phyloP scores from a whole-genome alignment of 1,140 invertebrate genomes.

The Chelonus insularis region DNA sequence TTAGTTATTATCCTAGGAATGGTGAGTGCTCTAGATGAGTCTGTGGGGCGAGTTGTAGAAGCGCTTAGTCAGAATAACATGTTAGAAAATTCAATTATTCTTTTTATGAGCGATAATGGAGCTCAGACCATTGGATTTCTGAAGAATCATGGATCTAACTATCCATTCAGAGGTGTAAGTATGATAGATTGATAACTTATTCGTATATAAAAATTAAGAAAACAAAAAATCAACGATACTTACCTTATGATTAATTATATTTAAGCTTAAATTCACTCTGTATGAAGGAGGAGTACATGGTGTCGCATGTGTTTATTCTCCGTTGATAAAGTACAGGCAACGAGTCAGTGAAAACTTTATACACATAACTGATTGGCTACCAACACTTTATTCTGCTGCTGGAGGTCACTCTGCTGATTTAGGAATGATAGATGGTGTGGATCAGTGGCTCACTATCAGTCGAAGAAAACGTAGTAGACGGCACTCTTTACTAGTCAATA shows the following conservation, averaged over 20 bases:
- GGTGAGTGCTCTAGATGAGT: slow-evolving; percentile 68
- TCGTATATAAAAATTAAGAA: too few species aligned
- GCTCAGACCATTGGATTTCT: slow-evolving; percentile 63
- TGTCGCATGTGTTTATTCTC: slow-evolving; percentile 79
- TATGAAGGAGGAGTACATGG: slow-evolving; percentile 86
- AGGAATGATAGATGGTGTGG: slow-evolving; percentile 52
- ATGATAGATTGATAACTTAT: too few species aligned
- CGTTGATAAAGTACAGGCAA: slow-evolving; percentile 64
- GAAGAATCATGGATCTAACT: slow-evolving; percentile 69
- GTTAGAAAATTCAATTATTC: slow-evolving; percentile 69
- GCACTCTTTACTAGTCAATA: slow-evolving; percentile 42
- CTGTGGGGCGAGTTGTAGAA: slow-evolving; percentile 65
- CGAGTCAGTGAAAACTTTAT: slow-evolving; percentile 75
- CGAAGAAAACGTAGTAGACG: background rate
- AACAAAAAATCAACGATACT: too few species aligned
- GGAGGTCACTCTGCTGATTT: slow-evolving; percentile 57
- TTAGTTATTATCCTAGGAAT: slow-evolving; percentile 60
- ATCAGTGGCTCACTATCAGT: slow-evolving; percentile 58
- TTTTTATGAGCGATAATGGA: slow-evolving; percentile 76
- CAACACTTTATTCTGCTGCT: slow-evolving; percentile 72
- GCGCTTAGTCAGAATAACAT: slow-evolving; percentile 59
- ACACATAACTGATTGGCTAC: slow-evolving; percentile 86
- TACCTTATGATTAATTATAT: too few species aligned
- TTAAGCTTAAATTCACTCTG: slow-evolving; percentile 78
- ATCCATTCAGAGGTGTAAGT: slow-evolving; percentile 68